Percentiles rank a stretch among this genome's conserved stretches.
Evolutionary conservation across 2,888 invertebrate genomes (phyloP).

Genomic region (Metacarcinus magister): DNA sequence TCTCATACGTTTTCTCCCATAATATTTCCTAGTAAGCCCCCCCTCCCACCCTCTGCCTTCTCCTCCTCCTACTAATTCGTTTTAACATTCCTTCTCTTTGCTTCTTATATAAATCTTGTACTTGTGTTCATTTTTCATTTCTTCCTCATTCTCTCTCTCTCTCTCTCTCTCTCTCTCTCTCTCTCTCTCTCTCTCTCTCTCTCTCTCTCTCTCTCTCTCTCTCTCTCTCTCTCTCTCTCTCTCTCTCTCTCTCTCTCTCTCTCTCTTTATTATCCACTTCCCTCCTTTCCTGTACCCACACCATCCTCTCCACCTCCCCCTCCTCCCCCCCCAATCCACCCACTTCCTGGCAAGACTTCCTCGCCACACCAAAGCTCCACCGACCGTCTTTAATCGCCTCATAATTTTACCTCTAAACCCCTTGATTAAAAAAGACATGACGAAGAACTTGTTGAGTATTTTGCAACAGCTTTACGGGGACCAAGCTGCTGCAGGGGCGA

Average conservation of each 20-base stretch:
- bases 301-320: not conserved
- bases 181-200: no score
- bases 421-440: slow-evolving; percentile 28
- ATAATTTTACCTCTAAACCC: not conserved
- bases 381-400: not conserved
- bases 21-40: not conserved
- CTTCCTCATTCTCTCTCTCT: not conserved
- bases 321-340: not conserved
- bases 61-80: not conserved
- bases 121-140: no score
- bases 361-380: not conserved
- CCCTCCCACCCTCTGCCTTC: not conserved
- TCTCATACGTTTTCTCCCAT: not conserved
- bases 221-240: no score
- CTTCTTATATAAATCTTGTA: not conserved
- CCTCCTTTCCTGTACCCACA: no score
- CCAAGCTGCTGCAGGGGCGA: no score
- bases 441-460: slow-evolving; percentile 18
- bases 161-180: not conserved
- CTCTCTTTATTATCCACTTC: no score
- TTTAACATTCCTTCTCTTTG: not conserved
- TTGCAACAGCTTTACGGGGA: not conserved
- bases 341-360: not conserved
- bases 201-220: no score
- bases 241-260: no score